These are phyloP conservation scores for Salticus scenicus DNA, from an alignment of 2,888 invertebrate species.

Conservation along the genomic window DNA sequence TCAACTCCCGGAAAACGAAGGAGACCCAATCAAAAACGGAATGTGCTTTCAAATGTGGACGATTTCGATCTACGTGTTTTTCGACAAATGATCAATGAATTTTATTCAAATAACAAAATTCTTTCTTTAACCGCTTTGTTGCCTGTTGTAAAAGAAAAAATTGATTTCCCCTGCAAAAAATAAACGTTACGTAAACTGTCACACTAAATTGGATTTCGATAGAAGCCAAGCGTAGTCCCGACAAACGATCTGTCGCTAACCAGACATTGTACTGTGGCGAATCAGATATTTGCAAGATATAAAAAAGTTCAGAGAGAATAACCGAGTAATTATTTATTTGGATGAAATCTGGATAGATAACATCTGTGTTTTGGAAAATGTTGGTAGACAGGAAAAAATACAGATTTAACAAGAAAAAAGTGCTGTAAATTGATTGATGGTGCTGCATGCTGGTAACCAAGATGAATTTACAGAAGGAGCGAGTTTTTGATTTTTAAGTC, in stretches of 20 bases:
- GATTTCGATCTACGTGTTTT: not conserved
- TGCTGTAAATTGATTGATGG: not conserved
- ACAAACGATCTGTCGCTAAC: not conserved
- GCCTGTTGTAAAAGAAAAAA: not conserved
- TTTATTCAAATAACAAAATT: not conserved
- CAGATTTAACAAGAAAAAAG: too few species aligned
- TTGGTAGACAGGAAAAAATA: too few species aligned
- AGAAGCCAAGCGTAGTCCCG: not conserved
- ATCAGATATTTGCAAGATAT: not conserved
- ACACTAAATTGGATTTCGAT: not conserved
- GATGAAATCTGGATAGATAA: not conserved
- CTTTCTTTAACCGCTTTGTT: not conserved
- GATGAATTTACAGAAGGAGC: not conserved
- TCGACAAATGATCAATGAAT: not conserved
- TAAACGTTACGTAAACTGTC: not conserved
- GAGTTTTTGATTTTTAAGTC: not conserved
- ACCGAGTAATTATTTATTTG: not conserved
- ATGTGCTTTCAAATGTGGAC: not conserved
- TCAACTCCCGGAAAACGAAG: not conserved
- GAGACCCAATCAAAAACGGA: not conserved
- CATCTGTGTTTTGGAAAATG: too few species aligned
- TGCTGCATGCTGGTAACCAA: not conserved
- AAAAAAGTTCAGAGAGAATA: not conserved
- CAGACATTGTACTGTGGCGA: not conserved
- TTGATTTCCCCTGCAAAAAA: not conserved